Conservation (phyloP, 2,797 vertebrate genomes). For the Silurus lanzhouensis region DNA sequence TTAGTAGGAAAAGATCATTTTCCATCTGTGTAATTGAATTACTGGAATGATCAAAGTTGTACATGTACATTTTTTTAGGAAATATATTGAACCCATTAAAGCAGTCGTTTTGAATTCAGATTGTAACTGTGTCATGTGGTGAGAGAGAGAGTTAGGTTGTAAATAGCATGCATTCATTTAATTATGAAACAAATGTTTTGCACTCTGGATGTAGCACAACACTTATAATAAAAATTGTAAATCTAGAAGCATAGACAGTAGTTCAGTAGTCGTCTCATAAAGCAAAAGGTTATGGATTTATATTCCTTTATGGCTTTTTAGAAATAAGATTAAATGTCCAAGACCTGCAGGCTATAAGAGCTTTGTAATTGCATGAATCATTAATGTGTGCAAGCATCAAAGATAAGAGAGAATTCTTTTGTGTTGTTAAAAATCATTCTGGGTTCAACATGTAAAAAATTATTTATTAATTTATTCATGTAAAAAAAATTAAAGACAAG, state of each 20-base stretch:
- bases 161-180: background rate
- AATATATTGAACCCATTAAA: slow-evolving; percentile 16
- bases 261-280: background rate
- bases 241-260: background rate
- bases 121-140: background rate
- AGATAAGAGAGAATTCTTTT: background rate
- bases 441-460: background rate
- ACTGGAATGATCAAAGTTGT: slow-evolving; percentile 23
- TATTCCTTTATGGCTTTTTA: background rate
- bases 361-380: slow-evolving; percentile 4
- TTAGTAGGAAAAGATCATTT: slow-evolving; percentile 6
- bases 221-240: background rate
- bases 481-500: background rate
- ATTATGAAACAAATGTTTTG: background rate
- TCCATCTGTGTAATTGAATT: slow-evolving; percentile 8
- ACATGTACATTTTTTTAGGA: slow-evolving; percentile 2
- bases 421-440: slow-evolving; percentile 5
- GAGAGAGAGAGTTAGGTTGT: background rate
- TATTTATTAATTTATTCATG: background rate
- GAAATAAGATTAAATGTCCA: background rate
- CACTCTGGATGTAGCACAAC: background rate
- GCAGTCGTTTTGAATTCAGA: background rate
- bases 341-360: slow-evolving; percentile 1
- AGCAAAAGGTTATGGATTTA: background rate
- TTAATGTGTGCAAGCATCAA: slow-evolving; percentile 9